Evolutionary conservation across 2,888 invertebrate genomes (phyloP), one percentile per base, ranked within the genome.

Genomic region (Chymomyza amoena): DNA sequence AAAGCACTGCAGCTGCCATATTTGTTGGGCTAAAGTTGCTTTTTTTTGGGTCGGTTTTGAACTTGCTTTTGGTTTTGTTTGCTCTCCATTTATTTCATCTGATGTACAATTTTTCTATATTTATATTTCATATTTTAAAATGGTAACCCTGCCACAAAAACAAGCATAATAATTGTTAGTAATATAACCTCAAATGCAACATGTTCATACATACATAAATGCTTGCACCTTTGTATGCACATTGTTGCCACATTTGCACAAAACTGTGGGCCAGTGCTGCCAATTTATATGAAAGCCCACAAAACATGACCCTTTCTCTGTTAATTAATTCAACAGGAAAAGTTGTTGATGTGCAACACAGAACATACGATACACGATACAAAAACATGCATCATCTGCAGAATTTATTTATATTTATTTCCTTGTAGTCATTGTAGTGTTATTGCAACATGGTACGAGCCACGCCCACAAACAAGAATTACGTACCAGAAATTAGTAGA

Each of bases 161-260:
- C 69, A 61, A 59, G 72, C 74, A 73, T 72, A 72, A 76, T 82
- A 84, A 84, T 87, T 84, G 87, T 74, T 84, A 70, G 78, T 81
- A 78, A 81, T 77, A 74, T 73, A 81, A 76, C 74, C 74, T 67
- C 76, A 84, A 79, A 76, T 72, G 69, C 72, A 36, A 75, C 56
- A 56, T n/a, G n/a, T n/a, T n/a, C 9, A 32, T 4, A 32, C 32
- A 32, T 32, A 6, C 32, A 32, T 32, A 32, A 32, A 50, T 36
- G 6, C 50, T 61, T 61, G 50, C 61, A 52, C 50, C 9, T 66
- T 61, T 74, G 54, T 32, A 25, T 68, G 61, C 59, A 57, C 65
- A 61, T 64, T 6, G 18, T 15, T 51, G 18, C 45, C 61, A 70
- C 50, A 66, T 54, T 57, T 51, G 73, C 4, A 57, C 20, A 9